Conservation (phyloP, 2,113 vertebrate species). For the Indicator maculatus region DNA sequence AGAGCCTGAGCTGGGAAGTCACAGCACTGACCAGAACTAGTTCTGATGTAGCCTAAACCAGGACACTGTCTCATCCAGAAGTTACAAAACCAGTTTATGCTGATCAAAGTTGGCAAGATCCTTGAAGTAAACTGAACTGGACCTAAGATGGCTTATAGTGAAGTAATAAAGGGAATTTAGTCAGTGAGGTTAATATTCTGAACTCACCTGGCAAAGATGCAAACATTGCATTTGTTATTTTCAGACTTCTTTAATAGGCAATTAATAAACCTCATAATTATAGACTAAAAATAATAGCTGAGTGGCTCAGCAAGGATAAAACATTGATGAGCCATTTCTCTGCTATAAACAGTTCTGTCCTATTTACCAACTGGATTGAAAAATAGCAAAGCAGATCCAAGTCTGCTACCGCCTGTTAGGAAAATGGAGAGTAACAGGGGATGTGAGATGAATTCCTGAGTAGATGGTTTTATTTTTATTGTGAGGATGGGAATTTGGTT, state of each 20-base stretch:
- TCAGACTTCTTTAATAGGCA: neutral
- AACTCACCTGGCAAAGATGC: neutral
- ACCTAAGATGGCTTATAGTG: neutral
- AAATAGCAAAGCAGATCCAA: neutral
- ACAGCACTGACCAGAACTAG: too few relatives aligned
- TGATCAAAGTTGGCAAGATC: neutral
- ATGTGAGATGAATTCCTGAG: neutral
- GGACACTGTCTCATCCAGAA: neutral
- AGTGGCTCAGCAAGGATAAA: neutral
- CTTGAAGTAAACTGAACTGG: neutral
- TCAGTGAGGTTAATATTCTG: neutral
- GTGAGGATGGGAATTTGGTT: neutral
- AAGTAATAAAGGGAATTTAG: neutral
- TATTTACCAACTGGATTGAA: neutral
- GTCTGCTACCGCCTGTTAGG: neutral
- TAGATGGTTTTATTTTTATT: neutral
- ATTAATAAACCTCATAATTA: neutral
- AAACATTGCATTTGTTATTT: neutral
- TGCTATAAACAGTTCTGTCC: neutral
- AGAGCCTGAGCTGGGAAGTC: too few relatives aligned
- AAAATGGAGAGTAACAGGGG: neutral
- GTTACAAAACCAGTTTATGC: neutral
- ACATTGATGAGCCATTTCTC: neutral
- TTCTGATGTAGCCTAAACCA: too few relatives aligned
- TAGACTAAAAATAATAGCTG: neutral